A percentile compares a stretch with the other conserved stretches of the same genome.
phyloP scores from a whole-genome alignment of 2,888 invertebrate species.

The Odontocolon sp. region DNA sequence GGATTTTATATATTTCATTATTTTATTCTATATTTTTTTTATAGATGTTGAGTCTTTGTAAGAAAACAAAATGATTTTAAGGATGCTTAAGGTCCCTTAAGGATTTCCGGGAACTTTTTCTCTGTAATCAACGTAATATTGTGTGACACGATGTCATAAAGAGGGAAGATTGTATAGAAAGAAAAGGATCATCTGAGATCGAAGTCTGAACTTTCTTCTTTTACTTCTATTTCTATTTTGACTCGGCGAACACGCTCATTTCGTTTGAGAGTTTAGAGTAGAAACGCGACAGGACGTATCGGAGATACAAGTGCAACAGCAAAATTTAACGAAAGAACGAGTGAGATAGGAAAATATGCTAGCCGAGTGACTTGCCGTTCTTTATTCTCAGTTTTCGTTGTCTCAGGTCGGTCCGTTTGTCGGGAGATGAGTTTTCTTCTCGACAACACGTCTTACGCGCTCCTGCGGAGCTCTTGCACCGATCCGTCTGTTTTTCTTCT shows the following conservation, averaged over 20 bases:
- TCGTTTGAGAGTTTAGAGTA: conserved; percentile 23
- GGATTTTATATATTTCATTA: neutral
- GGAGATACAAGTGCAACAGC: conserved; percentile 34
- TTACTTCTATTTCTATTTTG: conserved; percentile 40
- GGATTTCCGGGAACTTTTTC: conserved; percentile 35
- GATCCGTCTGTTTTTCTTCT: conserved; percentile 47
- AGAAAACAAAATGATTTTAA: neutral
- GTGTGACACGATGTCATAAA: conserved; percentile 45
- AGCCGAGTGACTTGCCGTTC: conserved; percentile 53
- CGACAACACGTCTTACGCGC: conserved; percentile 12
- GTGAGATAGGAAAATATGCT: conserved; percentile 29
- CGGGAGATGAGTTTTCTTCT: conserved; percentile 40
- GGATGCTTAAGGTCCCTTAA: neutral
- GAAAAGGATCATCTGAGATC: conserved; percentile 10
- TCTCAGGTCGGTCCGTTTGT: conserved; percentile 47
- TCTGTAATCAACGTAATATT: conserved; percentile 48
- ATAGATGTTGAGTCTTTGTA: neutral
- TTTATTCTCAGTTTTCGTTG: conserved; percentile 38
- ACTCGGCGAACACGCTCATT: conserved; percentile 17
- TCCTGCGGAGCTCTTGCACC: conserved; percentile 24
- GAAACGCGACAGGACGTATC: conserved; percentile 55
- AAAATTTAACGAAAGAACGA: conserved; percentile 31
- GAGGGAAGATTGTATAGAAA: neutral
- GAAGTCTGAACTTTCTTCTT: neutral
- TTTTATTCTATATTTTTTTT: neutral